Evolutionary conservation across 2,113 vertebrate genomes (phyloP), one percentile per base, ranked within the genome.

Genomic region (Anseranas semipalmata): DNA sequence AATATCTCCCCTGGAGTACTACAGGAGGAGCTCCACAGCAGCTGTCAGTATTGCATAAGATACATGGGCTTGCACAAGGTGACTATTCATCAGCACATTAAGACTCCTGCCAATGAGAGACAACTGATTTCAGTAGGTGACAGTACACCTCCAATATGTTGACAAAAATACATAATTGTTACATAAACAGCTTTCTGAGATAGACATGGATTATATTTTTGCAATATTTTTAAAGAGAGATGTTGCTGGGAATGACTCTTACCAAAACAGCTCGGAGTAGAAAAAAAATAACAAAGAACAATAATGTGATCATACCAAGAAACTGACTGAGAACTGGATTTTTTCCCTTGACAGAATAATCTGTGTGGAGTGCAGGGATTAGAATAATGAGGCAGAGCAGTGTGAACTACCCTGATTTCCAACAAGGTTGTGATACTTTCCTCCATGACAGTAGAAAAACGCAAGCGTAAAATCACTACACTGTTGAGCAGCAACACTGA

Each of bases 301-400:
- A 77, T 59, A 87, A 86, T 86, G 83, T 94, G 58, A 85, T 87
- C 37, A 81, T 73, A 86, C 90, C 45, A 95, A 73, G 41, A 85
- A 94, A 86, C 77, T 67, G 21, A 95, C 78, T 85, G 90, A 86
- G 89, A 97, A 94, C 9, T 82, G 56, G 35, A 50, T 1, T 10
- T 86, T 87, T 80, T 2, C 8, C 15, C 66, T 48, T 74, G 59
- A 63, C 24, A 84, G 63, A 90, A 55, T 41, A 88, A 63, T 70
- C 59, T 45, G 35, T 62, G 68, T 27, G 32, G 21, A 32, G n/a
- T 68, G 8, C 30, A 17, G 27, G 52, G 22, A 83, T 79, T 79
- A 79, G 62, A 83, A 83, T 76, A 76, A 87, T 46, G 50, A 90
- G 39, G 24, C 12, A 41, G 15, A 80, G 24, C n/a, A 80, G 17